These are phyloP conservation scores for Quiscalus mexicanus DNA, from an alignment of 2,113 vertebrate species.

Conservation along the genomic window DNA sequence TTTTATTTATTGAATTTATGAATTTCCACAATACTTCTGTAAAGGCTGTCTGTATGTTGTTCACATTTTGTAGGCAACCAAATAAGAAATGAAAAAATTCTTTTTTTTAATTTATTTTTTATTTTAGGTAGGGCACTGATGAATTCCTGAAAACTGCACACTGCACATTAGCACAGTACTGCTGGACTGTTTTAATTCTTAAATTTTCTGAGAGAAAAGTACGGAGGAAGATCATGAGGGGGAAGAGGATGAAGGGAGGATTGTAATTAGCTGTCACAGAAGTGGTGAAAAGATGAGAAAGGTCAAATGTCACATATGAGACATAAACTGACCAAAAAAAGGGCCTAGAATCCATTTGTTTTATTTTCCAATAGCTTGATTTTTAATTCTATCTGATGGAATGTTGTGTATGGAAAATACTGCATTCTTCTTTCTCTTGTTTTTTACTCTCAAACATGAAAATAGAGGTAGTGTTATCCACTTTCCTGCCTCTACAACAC, in stretches of 20 bases:
- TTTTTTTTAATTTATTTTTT: neutral
- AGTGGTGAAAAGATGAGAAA: neutral
- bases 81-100: neutral
- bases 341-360: accelerated
- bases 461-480: neutral
- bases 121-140: neutral
- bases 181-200: neutral
- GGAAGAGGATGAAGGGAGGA: neutral
- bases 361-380: neutral
- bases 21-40: neutral
- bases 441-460: neutral
- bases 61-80: neutral
- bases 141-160: neutral
- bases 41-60: neutral
- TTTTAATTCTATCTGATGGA: neutral
- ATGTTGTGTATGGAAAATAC: accelerated
- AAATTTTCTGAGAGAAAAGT: neutral
- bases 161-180: neutral
- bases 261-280: neutral
- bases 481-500: neutral
- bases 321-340: neutral
- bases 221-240: accelerated
- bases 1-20: neutral
- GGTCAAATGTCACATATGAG: neutral
- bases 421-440: neutral